These are phyloP conservation scores for Drosophila nigromelanica DNA, from an alignment of 1,140 invertebrate species.

Conservation along the genomic window DNA sequence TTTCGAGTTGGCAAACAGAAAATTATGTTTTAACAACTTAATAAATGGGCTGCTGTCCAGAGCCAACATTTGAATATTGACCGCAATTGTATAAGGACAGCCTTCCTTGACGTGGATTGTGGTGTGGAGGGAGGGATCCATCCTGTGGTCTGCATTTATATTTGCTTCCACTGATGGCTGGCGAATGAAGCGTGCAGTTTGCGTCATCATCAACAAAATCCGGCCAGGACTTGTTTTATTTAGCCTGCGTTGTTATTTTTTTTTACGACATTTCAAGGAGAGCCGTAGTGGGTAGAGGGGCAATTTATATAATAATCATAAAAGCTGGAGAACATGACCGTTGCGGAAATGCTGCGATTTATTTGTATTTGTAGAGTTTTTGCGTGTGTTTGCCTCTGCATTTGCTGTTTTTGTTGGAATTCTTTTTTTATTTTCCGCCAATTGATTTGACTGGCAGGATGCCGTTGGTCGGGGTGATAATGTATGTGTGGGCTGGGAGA, in stretches of 20 bases:
- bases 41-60: slow-evolving; percentile 54
- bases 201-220: slow-evolving; percentile 51
- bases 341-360: slow-evolving; percentile 78
- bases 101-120: neutral
- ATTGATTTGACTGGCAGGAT: slow-evolving; percentile 70
- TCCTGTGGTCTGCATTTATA: slow-evolving; percentile 12
- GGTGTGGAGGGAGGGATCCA: neutral
- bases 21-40: slow-evolving; percentile 76
- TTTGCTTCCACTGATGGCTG: slow-evolving; percentile 34
- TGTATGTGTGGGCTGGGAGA: slow-evolving; percentile 1
- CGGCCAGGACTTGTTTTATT: slow-evolving; percentile 57
- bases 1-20: slow-evolving; percentile 47
- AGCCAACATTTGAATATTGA: slow-evolving; percentile 69
- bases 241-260: slow-evolving; percentile 50
- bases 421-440: slow-evolving; percentile 70
- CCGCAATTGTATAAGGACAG: slow-evolving; percentile 5
- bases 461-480: slow-evolving; percentile 12
- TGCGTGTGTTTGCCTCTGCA: slow-evolving; percentile 17
- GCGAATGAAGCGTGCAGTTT: slow-evolving; percentile 63
- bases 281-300: neutral
- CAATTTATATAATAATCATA: slow-evolving; percentile 81
- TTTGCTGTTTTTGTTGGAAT: slow-evolving; percentile 20
- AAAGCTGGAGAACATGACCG: slow-evolving; percentile 73
- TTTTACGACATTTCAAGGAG: slow-evolving; percentile 63
- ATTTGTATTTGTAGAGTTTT: slow-evolving; percentile 73